A percentile compares a stretch with the other conserved stretches of the same genome.
phyloP scores from a whole-genome alignment of 1,140 invertebrate species.

The Hydropsyche tenuis region DNA sequence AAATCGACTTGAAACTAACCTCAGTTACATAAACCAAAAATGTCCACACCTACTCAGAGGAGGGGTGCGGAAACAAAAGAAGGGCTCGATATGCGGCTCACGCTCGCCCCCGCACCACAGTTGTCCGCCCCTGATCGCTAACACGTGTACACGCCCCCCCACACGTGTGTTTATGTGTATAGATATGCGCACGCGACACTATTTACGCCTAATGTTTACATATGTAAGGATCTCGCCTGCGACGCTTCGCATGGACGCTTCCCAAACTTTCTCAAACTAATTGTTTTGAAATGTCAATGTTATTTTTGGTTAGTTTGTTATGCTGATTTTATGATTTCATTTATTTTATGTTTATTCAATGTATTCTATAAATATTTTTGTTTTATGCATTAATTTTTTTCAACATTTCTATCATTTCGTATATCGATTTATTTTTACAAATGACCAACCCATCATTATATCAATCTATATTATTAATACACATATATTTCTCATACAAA shows the following conservation, averaged over 20 bases:
- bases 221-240: constrained; percentile 44
- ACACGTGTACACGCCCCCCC: constrained; percentile 43
- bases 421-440: no score
- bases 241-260: constrained; percentile 12
- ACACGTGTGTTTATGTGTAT: not conserved
- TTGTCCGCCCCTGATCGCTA: constrained; percentile 20
- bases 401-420: no score
- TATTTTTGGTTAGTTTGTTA: constrained; percentile 9
- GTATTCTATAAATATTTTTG: no score
- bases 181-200: constrained; percentile 35
- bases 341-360: no score
- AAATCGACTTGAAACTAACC: no score
- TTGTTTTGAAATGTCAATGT: not conserved
- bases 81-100: not conserved
- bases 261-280: constrained; percentile 23
- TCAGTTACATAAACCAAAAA: no score
- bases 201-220: constrained; percentile 49
- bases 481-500: no score
- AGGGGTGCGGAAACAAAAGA: not conserved
- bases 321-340: no score
- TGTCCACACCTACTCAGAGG: no score
- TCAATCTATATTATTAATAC: no score
- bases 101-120: constrained; percentile 35
- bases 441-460: no score
- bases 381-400: no score